phyloP scores from a whole-genome alignment of 2,113 vertebrate species.

The Suncus etruscus region DNA sequence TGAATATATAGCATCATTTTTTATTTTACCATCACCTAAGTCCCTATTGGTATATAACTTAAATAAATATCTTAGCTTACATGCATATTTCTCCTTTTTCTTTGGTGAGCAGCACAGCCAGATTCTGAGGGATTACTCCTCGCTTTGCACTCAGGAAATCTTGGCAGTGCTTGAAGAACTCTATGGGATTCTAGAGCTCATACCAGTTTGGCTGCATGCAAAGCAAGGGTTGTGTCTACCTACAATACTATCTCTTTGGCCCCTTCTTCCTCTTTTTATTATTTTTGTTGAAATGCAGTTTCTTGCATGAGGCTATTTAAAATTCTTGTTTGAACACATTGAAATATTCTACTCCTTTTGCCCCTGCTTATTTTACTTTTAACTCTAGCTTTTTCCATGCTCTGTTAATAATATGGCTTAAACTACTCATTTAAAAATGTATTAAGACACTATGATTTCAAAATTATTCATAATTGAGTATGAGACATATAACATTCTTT shows the following conservation, averaged over 20 bases:
- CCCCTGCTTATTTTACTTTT: not conserved
- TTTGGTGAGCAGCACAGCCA: too few species aligned
- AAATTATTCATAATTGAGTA: too few species aligned
- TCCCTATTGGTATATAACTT: not conserved
- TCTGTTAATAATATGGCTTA: not conserved
- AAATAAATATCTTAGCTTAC: constrained; percentile 15
- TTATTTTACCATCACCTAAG: not conserved
- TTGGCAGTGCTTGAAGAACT: too few species aligned
- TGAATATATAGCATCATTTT: not conserved
- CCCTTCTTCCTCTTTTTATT: too few species aligned
- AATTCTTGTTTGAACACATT: not conserved
- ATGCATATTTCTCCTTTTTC: not conserved
- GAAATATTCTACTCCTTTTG: not conserved
- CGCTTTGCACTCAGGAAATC: too few species aligned
- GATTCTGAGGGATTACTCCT: too few species aligned
- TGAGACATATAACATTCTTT: too few species aligned
- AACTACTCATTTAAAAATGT: not conserved
- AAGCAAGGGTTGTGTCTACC: too few species aligned
- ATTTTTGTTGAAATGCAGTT: not conserved
- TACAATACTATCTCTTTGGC: too few species aligned
- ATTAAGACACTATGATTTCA: not conserved
- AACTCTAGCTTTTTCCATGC: too few species aligned
- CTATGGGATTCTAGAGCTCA: too few species aligned
- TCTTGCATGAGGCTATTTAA: not conserved
- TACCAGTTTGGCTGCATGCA: too few species aligned